Conservation (phyloP, 2,113 vertebrate species). For the Chiloscyllium plagiosum region DNA sequence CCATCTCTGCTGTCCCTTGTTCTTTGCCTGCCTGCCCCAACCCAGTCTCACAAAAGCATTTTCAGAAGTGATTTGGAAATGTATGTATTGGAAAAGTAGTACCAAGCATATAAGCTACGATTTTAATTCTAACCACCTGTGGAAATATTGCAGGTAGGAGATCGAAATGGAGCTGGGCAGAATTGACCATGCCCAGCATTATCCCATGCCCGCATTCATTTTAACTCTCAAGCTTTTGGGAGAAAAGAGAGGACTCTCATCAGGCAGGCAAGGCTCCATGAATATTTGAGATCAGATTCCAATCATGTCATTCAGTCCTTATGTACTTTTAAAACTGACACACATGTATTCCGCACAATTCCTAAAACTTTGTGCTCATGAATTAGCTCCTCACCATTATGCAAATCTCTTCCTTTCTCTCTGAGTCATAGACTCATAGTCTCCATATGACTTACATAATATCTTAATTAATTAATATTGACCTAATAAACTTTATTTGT, state of each 20-base stretch:
- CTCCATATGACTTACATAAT: neutral
- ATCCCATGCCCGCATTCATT: neutral
- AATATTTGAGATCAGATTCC: neutral
- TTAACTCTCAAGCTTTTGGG: neutral
- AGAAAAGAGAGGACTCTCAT: neutral
- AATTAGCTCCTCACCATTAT: neutral
- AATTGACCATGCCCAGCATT: neutral
- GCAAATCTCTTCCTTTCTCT: neutral
- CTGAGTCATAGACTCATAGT: neutral
- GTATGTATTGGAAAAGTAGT: neutral
- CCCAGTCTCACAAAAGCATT: neutral
- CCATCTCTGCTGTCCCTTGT: neutral
- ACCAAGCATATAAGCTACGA: neutral
- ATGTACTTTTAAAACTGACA: neutral
- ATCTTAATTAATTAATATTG: neutral
- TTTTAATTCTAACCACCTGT: neutral
- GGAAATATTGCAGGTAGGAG: neutral
- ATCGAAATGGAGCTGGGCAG: neutral
- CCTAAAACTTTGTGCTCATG: neutral
- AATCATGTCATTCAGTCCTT: neutral
- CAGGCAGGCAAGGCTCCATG: neutral
- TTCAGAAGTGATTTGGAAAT: neutral
- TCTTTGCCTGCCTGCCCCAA: neutral
- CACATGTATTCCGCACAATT: neutral
- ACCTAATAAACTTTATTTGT: neutral